These are phyloP conservation scores for Myiopsitta monachus DNA, from an alignment of 2,113 vertebrate species.

Conservation along the genomic window DNA sequence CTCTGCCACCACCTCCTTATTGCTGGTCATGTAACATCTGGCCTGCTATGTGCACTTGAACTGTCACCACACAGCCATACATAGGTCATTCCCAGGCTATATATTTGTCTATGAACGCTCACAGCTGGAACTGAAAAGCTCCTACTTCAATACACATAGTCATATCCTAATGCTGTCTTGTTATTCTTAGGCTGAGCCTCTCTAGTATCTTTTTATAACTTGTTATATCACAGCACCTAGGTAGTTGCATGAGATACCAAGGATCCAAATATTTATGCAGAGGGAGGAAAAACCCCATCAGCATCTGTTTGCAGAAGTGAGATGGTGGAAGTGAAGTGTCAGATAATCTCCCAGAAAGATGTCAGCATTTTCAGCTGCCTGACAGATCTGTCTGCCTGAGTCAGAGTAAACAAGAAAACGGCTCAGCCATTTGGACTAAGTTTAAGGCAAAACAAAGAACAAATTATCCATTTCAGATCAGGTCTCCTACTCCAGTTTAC, in stretches of 20 bases:
- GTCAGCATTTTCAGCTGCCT: conserved; percentile 50
- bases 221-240: neutral
- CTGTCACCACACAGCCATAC: neutral
- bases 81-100: neutral
- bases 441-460: conserved; percentile 44
- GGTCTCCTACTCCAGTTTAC: neutral
- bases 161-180: neutral
- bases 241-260: neutral
- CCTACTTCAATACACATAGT: neutral
- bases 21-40: neutral
- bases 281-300: neutral
- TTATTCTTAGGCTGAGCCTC: neutral
- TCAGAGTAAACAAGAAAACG: conserved; percentile 26
- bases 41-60: neutral
- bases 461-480: neutral
- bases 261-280: conserved; percentile 29
- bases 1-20: neutral
- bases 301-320: conserved; percentile 36
- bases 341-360: conserved; percentile 47
- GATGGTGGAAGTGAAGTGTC: conserved; percentile 25
- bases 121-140: neutral
- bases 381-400: conserved; percentile 21
- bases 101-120: neutral
- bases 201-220: neutral
- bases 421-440: conserved; percentile 6